These are phyloP conservation scores for Garra rufa DNA, from an alignment of 2,113 vertebrate genomes.

Conservation along the genomic window DNA sequence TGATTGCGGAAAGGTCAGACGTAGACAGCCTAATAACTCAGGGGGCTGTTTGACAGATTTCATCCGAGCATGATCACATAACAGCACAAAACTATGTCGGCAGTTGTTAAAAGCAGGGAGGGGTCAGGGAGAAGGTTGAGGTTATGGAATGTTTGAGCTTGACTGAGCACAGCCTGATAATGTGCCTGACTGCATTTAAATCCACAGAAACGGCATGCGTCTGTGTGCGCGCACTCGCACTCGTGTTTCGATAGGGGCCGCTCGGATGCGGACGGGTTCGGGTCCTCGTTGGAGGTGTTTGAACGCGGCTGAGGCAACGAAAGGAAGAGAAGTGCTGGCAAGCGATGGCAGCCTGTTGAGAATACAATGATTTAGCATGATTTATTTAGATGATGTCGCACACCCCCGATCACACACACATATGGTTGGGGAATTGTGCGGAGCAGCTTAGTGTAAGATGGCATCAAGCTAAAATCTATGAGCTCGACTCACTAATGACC, in stretches of 20 bases:
- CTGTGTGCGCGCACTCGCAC: constrained; percentile 6
- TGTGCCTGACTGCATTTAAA: constrained; percentile 96
- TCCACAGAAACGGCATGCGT: constrained; percentile 81
- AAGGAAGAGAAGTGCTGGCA: constrained; percentile 58
- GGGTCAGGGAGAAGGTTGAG: constrained; percentile 98
- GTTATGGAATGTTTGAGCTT: constrained; percentile 99
- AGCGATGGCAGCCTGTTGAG: constrained; percentile 68
- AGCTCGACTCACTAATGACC: constrained; percentile 72
- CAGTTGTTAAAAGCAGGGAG: constrained; percentile 99
- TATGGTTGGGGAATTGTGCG: constrained; percentile 75
- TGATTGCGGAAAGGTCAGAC: constrained; percentile 99
- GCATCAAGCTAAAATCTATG: constrained; percentile 66
- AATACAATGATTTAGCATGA: constrained; percentile 73
- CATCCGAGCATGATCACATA: constrained; percentile 99
- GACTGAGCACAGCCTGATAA: constrained; percentile 97
- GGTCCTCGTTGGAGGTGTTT: constrained; percentile 67
- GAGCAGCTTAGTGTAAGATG: constrained; percentile 55
- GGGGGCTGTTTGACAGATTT: constrained; percentile 99
- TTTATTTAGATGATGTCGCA: constrained; percentile 69
- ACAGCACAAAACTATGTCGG: constrained; percentile 99
- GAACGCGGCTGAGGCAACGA: constrained; percentile 64
- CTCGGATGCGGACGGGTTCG: constrained; percentile 42
- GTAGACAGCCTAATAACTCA: constrained; percentile 99
- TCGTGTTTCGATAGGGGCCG: constrained; percentile 46
- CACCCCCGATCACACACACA: constrained; percentile 70